Evolutionary conservation across 2,113 vertebrate genomes (phyloP).

Genomic region (Passer montanus): DNA sequence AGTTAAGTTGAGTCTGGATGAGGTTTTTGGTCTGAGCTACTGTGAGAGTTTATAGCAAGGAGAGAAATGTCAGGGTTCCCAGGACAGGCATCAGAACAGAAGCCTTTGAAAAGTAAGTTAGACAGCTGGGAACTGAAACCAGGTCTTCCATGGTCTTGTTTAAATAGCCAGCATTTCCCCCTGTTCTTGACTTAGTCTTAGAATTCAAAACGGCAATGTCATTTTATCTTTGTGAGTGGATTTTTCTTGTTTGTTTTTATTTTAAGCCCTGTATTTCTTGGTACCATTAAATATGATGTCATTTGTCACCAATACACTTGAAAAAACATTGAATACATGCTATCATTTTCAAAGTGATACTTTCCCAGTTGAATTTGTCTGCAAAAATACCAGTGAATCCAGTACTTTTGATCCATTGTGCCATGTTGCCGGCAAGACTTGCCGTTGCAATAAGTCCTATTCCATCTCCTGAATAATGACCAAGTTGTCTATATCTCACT

Average conservation of each 20-base stretch:
- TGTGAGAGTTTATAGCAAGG: neutral
- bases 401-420: neutral
- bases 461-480: neutral
- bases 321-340: neutral
- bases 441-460: fast-evolving
- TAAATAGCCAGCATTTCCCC: neutral
- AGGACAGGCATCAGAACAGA: neutral
- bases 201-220: neutral
- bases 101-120: neutral
- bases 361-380: neutral
- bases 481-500: neutral
- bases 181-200: neutral
- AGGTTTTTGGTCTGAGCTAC: neutral
- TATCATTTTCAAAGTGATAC: neutral
- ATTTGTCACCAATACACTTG: neutral
- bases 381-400: neutral
- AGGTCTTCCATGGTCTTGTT: neutral
- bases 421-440: neutral
- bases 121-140: neutral
- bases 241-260: neutral
- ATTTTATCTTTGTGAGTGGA: neutral
- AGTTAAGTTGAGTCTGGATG: neutral
- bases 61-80: neutral
- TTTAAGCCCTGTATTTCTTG: neutral
- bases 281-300: neutral